phyloP scores from a whole-genome alignment of 2,888 invertebrate species.

The Drosophila paramelanica region DNA sequence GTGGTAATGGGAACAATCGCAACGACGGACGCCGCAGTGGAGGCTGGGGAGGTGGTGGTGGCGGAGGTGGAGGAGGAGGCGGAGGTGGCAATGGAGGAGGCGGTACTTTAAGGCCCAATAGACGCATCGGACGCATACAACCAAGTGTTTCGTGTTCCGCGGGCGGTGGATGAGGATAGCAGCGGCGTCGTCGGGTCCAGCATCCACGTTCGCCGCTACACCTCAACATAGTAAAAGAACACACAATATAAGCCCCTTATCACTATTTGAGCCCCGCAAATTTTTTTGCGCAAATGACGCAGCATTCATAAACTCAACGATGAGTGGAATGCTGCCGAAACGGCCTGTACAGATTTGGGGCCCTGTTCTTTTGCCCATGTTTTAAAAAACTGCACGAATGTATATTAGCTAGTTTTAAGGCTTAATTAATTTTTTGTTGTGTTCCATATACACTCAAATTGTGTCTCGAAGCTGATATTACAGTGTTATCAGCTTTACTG shows the following conservation, averaged over 20 bases:
- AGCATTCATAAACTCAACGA: constrained; percentile 51
- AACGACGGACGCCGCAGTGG: constrained; percentile 40
- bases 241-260: constrained; percentile 3
- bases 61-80: constrained; percentile 60
- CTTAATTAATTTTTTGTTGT: neutral
- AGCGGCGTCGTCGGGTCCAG: constrained; percentile 31
- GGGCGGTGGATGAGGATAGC: constrained; percentile 66
- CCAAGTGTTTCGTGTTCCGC: constrained; percentile 39
- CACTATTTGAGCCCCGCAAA: constrained; percentile 16
- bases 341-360: constrained; percentile 3
- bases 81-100: constrained; percentile 59
- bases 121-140: constrained; percentile 66
- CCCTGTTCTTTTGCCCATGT: constrained; percentile 17
- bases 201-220: constrained; percentile 33
- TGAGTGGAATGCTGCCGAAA: constrained; percentile 53
- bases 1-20: constrained; percentile 38
- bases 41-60: constrained; percentile 54
- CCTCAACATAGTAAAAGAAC: constrained; percentile 1
- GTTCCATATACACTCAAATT: neutral
- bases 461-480: neutral
- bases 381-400: neutral
- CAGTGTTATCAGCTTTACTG: neutral
- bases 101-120: constrained; percentile 70
- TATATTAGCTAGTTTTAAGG: constrained; percentile 6
- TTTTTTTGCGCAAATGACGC: constrained; percentile 51